Base-by-base conservation (phyloP, 2,888 invertebrate genomes). In the Theodoxus fluviatilis region DNA sequence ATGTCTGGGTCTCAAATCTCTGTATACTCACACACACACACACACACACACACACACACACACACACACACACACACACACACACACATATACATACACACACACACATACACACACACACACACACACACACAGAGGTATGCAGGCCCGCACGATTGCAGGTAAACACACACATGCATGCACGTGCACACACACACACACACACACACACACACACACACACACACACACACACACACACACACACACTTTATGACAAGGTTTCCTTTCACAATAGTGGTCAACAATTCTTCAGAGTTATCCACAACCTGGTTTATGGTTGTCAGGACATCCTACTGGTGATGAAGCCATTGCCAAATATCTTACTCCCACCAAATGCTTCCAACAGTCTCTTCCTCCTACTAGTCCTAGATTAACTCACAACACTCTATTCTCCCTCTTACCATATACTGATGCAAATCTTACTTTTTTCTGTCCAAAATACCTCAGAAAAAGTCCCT, bases 151-250 rank as follows among this genome's bases (percentile, higher is more conserved):
- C 25, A 22, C 25, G 3, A 61, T 9, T 33, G 37, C 35, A 9
- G 59, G 1, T 3, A 9, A 33, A 61, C 9, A 31, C 9, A 61
- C n/a, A 37, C 61, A 61, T n/a, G n/a, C 37, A 37, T 22, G 22
- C 61, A 25, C 61, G 22, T 9, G 22, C 61, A 37, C 61, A 61
- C 61, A 33, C 35, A 61, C 61, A 61, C 63, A 38, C 38, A 6
- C 63, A 64, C 40, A 28, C 43, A 65, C 15, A 65, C 65, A 43
- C 38, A 37, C 38, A 43, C 35, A 43, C 43, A 65, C 28, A 43
- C 65, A 65, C 35, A 31, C n/a, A 43, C 7, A 22, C 65, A 28
- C n/a, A 2, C 65, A 43, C 43, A 28, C 31, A 40, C 40, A 28
- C 65, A 31, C 65, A 28, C 40, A 9, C 25, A 9, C 63, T 33